phyloP scores from a whole-genome alignment of 2,797 vertebrate genomes.

The Geotrypetes seraphini region DNA sequence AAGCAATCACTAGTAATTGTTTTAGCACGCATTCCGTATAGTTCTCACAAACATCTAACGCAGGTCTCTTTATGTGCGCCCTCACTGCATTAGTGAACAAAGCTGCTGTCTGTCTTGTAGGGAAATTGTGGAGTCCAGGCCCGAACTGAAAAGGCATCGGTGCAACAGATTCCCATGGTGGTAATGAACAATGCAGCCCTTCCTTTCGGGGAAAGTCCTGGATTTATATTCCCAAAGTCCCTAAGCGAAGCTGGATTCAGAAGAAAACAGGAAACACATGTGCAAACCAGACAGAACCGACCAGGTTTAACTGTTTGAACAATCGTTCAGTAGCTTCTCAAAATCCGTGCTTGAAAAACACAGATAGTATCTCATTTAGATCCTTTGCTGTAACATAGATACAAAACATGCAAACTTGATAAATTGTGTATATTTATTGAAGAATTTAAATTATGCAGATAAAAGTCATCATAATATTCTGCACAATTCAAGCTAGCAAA shows the following conservation, averaged over 20 bases:
- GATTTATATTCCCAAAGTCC: conserved; percentile 43
- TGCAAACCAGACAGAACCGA: conserved; percentile 49
- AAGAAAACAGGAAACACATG: conserved; percentile 91
- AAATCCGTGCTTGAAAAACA: conserved; percentile 15
- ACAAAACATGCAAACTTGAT: no score
- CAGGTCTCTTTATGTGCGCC: background rate
- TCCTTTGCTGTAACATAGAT: no score
- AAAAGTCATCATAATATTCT: no score
- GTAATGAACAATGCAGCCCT: conserved; percentile 66
- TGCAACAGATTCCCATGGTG: conserved; percentile 62
- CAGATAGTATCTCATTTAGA: no score
- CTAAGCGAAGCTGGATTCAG: conserved; percentile 37
- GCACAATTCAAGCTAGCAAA: no score
- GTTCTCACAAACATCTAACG: background rate
- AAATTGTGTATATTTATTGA: no score
- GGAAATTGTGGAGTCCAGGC: conserved; percentile 20
- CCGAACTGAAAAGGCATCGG: conserved; percentile 48
- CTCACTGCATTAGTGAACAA: conserved; percentile 13
- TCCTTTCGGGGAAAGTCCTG: conserved; percentile 73
- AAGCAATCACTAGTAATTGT: background rate
- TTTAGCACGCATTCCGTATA: background rate
- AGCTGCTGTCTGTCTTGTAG: conserved; percentile 24
- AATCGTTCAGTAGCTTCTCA: conserved; percentile 25
- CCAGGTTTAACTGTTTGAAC: conserved; percentile 33
- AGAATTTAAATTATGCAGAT: no score